phyloP scores from a whole-genome alignment of 2,797 vertebrate species.

The Anabas testudineus region DNA sequence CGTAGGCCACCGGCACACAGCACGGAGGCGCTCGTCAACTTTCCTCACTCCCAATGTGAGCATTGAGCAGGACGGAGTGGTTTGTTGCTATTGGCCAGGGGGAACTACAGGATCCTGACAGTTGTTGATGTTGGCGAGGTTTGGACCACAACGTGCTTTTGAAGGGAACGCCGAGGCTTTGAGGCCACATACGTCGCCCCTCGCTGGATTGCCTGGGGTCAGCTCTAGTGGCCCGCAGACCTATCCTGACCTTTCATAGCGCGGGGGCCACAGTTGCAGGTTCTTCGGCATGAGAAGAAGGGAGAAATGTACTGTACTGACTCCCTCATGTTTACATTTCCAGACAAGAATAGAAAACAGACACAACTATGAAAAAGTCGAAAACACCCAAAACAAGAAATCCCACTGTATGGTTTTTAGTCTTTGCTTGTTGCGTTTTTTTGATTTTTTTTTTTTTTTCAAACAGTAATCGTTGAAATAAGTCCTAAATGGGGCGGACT shows the following conservation, averaged over 20 bases:
- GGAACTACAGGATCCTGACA: slow-evolving; percentile 91
- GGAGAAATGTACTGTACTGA: slow-evolving; percentile 88
- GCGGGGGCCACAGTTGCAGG: slow-evolving; percentile 85
- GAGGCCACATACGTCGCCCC: slow-evolving; percentile 81
- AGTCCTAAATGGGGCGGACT: no score
- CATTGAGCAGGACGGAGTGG: slow-evolving; percentile 90
- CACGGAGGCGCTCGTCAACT: slow-evolving; percentile 86
- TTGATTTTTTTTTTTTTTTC: no score
- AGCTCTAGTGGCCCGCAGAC: slow-evolving; percentile 79
- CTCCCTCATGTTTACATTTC: slow-evolving; percentile 64
- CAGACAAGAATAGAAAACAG: slow-evolving; percentile 21
- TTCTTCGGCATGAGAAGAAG: slow-evolving; percentile 95
- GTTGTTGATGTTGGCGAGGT: slow-evolving; percentile 87
- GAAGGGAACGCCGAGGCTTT: slow-evolving; percentile 88
- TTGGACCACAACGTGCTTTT: slow-evolving; percentile 82
- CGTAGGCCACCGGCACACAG: slow-evolving; percentile 93
- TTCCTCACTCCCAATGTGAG: slow-evolving; percentile 82
- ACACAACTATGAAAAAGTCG: neutral
- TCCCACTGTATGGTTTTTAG: no score
- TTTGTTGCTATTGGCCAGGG: slow-evolving; percentile 85
- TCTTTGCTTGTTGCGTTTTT: no score
- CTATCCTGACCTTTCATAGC: slow-evolving; percentile 82
- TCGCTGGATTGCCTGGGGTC: slow-evolving; percentile 63
- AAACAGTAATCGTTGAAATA: no score
- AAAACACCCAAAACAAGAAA: no score